Conservation (phyloP, 2,113 vertebrate genomes). For the Parus major region DNA sequence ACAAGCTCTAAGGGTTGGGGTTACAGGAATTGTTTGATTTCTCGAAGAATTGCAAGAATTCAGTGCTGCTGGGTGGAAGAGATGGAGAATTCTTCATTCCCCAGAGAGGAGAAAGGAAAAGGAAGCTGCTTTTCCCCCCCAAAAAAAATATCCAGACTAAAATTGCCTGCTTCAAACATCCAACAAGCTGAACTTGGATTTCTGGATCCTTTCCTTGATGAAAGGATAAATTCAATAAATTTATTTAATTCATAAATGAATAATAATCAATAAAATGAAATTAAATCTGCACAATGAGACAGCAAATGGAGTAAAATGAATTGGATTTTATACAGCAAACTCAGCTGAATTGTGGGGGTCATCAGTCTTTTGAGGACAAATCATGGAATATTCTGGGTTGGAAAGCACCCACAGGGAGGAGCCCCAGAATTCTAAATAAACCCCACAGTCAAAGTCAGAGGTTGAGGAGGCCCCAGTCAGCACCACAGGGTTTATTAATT, state of each 20-base stretch:
- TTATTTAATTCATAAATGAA: too few species aligned
- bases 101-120: too few species aligned
- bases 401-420: background rate
- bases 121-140: background rate
- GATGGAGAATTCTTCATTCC: background rate
- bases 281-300: background rate
- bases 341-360: rapidly evolving
- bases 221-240: too few species aligned
- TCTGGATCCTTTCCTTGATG: background rate
- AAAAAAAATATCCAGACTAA: background rate
- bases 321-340: background rate
- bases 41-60: background rate
- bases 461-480: background rate
- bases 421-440: background rate
- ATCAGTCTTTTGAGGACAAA: background rate
- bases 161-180: background rate
- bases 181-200: background rate
- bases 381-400: background rate
- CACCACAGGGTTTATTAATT: rapidly evolving
- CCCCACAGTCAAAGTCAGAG: background rate
- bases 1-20: background rate
- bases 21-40: background rate
- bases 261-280: too few species aligned
- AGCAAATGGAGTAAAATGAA: background rate
- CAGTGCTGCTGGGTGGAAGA: rapidly evolving